Evolutionary conservation across 2,113 vertebrate species (phyloP).

Genomic region (Clarias batrachus): DNA sequence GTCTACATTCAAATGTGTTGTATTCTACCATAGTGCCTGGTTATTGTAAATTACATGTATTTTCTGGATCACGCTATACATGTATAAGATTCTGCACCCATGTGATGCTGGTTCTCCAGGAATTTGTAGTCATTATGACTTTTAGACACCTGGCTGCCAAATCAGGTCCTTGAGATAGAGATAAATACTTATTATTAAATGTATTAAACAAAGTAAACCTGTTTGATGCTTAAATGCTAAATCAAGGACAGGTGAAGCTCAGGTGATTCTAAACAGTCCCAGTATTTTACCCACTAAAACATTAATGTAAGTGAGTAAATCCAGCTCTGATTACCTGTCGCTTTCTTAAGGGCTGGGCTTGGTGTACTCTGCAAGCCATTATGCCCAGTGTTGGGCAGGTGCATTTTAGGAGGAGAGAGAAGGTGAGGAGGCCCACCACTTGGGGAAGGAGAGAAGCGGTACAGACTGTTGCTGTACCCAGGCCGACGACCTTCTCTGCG

Average conservation of each 20-base stretch:
- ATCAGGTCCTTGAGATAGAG: background rate
- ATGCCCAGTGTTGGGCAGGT: constrained; percentile 71
- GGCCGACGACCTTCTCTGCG: constrained; percentile 90
- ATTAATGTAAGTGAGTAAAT: background rate
- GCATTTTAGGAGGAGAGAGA: constrained; percentile 78
- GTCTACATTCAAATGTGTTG: background rate
- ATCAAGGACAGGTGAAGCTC: background rate
- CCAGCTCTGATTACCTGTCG: constrained; percentile 60
- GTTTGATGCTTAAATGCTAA: background rate
- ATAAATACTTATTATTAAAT: background rate
- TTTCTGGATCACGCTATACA: background rate
- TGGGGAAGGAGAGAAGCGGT: constrained; percentile 79
- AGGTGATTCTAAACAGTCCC: background rate
- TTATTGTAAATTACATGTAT: background rate
- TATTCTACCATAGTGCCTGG: background rate
- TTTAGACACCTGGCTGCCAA: background rate
- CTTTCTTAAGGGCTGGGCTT: constrained; percentile 81
- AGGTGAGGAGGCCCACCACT: constrained; percentile 63
- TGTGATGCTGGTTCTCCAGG: background rate
- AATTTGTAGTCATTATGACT: background rate
- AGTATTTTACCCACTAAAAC: background rate
- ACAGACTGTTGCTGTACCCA: constrained; percentile 89
- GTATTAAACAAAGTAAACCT: background rate
- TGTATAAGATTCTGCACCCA: background rate
- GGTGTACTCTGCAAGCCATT: constrained; percentile 74